A percentile compares a stretch with the other conserved stretches of the same genome.
Conservation (phyloP, 2,888 invertebrate genomes). For the Laspeyria flexula region DNA sequence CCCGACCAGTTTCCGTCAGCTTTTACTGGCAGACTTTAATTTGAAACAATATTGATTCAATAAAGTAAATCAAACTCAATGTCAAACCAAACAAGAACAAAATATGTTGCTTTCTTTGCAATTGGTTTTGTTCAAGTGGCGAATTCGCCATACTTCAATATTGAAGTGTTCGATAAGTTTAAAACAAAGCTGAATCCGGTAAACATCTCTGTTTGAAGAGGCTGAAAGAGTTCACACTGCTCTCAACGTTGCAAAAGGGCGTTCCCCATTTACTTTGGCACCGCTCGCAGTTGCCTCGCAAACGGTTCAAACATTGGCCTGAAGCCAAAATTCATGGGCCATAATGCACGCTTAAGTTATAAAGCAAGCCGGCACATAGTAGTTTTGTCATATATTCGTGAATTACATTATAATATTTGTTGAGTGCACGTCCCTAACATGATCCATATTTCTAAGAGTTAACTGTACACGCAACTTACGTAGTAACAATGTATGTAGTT, state of each 20-base stretch:
- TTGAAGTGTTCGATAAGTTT: slow-evolving; percentile 15
- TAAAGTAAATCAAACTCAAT: background rate
- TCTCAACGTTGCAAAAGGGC: slow-evolving; percentile 62
- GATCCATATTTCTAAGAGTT: background rate
- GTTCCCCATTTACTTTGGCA: slow-evolving; percentile 65
- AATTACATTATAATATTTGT: slow-evolving; percentile 13
- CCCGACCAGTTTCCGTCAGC: background rate
- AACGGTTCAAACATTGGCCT: slow-evolving; percentile 66
- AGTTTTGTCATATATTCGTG: slow-evolving; percentile 41
- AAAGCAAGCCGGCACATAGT: slow-evolving; percentile 46
- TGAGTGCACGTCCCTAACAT: background rate
- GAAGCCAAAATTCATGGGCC: slow-evolving; percentile 58
- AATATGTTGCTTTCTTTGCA: background rate
- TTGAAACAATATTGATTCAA: background rate
- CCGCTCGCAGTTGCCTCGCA: slow-evolving; percentile 57
- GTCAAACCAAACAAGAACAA: background rate
- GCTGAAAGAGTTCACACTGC: slow-evolving; percentile 57
- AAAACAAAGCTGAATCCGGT: slow-evolving; percentile 35
- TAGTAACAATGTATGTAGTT: no score
- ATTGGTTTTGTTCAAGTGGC: background rate
- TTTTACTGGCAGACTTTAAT: background rate
- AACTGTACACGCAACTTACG: no score
- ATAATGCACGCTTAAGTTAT: slow-evolving; percentile 57
- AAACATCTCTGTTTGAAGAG: slow-evolving; percentile 48
- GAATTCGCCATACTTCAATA: slow-evolving; percentile 6